Evolutionary conservation across 2,797 vertebrate genomes (phyloP), one percentile per base, ranked within the genome.

Genomic region (Catamblyrhynchus diadema): DNA sequence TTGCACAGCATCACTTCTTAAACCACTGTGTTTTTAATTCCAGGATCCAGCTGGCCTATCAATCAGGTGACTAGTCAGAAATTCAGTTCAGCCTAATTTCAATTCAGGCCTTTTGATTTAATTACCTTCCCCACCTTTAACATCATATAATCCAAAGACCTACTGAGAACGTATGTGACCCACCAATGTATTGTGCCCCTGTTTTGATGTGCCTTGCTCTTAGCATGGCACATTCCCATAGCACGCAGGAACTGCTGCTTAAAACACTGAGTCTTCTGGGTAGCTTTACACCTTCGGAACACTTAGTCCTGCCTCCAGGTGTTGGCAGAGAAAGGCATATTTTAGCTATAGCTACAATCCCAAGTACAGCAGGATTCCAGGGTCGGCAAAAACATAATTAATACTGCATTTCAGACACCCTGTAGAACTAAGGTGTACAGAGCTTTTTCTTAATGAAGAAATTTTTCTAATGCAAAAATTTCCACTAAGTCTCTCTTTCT

Each of bases 211-310:
- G 37, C 47, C 61, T 44, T 42, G 25, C 3, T 37, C 56, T 35
- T 13, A 59, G 41, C 53, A 32, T 20, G n/a, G 35, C 0, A 0
- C 15, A 77, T 24, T 61, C 33, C 67, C 22, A 5, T 3, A 4
- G 7, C 22, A 16, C 7, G 44, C n/a, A 72, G 39, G 18, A 83
- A 32, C 16, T 2, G 42, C 14, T 88, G 50, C 48, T 30, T 50
- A 45, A 57, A 39, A 12, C 44, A 33, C 17, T 14, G 24, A 44
- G 19, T 62, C 66, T 65, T 61, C 74, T 79, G 66, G 47, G 44
- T 11, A 79, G 41, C 57, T 64, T 50, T 45, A 44, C 45, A 35
- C 1, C 3, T 48, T 51, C 27, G 37, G 78, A 88, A 86, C 1
- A 0, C 33, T 65, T 15, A 41, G 60, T 47, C 37, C 60, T 83